phyloP scores from a whole-genome alignment of 1,140 invertebrate species.

The Tigriopus japonicus region DNA sequence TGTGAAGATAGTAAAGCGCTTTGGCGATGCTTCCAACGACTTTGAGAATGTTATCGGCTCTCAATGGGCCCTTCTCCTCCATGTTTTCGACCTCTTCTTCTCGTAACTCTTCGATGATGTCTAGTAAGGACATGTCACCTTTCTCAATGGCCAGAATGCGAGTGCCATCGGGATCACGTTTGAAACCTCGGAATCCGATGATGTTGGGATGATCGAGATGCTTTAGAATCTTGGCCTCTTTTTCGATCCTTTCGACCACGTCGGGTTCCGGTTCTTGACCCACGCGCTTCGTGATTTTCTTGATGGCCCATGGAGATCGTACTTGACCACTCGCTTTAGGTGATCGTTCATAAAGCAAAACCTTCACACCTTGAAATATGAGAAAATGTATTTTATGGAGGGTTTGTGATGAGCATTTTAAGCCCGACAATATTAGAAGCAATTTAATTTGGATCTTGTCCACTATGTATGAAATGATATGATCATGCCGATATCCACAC shows the following conservation, averaged over 20 bases:
- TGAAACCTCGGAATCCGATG: conserved; percentile 51
- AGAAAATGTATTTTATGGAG: conserved; percentile 14
- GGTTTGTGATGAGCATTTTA: no score
- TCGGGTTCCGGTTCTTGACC: conserved; percentile 19
- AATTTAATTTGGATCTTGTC: no score
- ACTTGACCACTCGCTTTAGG: conserved; percentile 36
- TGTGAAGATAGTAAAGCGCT: conserved; percentile 58
- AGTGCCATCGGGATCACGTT: conserved; percentile 34
- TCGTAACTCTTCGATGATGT: conserved; percentile 46
- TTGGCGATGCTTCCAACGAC: conserved; percentile 38
- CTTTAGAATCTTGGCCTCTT: conserved; percentile 47
- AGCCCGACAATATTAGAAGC: no score
- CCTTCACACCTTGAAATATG: conserved; percentile 41
- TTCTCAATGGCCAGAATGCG: conserved; percentile 31
- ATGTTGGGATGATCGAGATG: conserved; percentile 60
- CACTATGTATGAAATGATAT: no score
- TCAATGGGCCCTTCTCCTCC: conserved; percentile 34
- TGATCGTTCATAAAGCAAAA: conserved; percentile 50
- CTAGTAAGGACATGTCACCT: conserved; percentile 30
- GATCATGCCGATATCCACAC: no score
- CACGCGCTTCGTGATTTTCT: conserved; percentile 37
- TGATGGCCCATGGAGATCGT: conserved; percentile 61
- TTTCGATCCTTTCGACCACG: conserved; percentile 35
- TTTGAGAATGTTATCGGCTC: conserved; percentile 39
- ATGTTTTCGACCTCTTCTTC: conserved; percentile 25